A percentile compares a stretch with the other conserved stretches of the same genome.
Evolutionary conservation across 1,140 invertebrate species (phyloP).

Genomic region (Linepithema humile): DNA sequence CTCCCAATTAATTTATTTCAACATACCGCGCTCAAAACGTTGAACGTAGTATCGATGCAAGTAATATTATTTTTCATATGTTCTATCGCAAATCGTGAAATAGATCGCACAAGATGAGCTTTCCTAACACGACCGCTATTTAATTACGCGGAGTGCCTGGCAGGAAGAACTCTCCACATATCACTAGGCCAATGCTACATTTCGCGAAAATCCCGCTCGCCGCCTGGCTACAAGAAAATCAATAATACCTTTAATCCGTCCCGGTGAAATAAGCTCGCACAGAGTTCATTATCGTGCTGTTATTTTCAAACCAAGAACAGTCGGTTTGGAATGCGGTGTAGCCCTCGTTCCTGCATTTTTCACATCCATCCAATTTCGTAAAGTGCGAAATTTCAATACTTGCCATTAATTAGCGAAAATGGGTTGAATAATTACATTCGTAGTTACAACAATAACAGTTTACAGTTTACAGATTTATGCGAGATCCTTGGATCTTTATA

Average conservation of each 20-base stretch:
- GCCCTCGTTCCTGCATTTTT: conserved; percentile 24
- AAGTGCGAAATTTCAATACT: not conserved
- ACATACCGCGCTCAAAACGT: not conserved
- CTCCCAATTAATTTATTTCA: not conserved
- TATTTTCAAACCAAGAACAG: conserved; percentile 12
- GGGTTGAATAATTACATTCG: not conserved
- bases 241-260: conserved; percentile 56
- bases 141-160: conserved; percentile 44
- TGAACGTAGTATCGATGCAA: not conserved
- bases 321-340: not conserved
- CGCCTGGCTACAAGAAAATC: conserved; percentile 36
- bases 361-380: not conserved
- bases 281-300: conserved; percentile 41
- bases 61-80: conserved; percentile 17
- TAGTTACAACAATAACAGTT: not conserved
- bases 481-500: no score
- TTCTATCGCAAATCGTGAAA: not conserved
- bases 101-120: not conserved
- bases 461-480: no score
- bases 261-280: conserved; percentile 43
- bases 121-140: conserved; percentile 10
- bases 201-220: conserved; percentile 32
- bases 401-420: not conserved
- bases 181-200: conserved; percentile 45
- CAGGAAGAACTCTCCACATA: conserved; percentile 45